Evolutionary conservation across 1,140 invertebrate species (phyloP).

Genomic region (Wiebesia pumilae): DNA sequence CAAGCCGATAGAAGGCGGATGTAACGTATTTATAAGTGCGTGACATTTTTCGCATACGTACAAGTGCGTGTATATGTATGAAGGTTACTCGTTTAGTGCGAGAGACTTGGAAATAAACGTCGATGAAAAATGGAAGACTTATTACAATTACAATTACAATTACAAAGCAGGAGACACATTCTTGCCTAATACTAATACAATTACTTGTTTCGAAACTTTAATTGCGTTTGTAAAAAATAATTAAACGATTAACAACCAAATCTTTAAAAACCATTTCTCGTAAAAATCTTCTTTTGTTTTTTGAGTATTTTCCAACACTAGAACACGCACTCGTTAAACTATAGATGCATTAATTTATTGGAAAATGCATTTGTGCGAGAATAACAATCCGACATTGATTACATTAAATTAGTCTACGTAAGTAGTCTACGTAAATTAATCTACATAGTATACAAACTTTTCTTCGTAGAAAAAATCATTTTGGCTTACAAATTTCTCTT

Average conservation of each 20-base stretch:
- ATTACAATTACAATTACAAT: too few species aligned
- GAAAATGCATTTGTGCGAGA: not conserved
- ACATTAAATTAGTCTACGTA: not conserved
- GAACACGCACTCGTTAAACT: too few species aligned
- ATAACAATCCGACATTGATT: not conserved
- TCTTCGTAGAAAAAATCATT: not conserved
- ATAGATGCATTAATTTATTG: not conserved
- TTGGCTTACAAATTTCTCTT: not conserved
- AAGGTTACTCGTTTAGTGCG: too few species aligned
- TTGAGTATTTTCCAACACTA: not conserved
- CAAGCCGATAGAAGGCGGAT: constrained; percentile 27
- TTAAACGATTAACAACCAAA: too few species aligned
- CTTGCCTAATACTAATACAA: too few species aligned
- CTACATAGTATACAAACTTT: not conserved
- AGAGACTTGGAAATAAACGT: too few species aligned
- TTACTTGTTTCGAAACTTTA: too few species aligned
- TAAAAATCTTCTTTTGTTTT: not conserved
- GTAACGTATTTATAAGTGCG: constrained; percentile 34
- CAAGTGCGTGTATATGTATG: not conserved
- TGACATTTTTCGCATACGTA: not conserved
- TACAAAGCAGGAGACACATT: too few species aligned
- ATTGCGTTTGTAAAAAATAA: too few species aligned
- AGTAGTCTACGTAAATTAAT: not conserved
- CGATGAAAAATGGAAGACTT: too few species aligned
- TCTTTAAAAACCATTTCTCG: too few species aligned